Base-by-base conservation (phyloP, 2,888 invertebrate genomes). In the Ophraella communa region DNA sequence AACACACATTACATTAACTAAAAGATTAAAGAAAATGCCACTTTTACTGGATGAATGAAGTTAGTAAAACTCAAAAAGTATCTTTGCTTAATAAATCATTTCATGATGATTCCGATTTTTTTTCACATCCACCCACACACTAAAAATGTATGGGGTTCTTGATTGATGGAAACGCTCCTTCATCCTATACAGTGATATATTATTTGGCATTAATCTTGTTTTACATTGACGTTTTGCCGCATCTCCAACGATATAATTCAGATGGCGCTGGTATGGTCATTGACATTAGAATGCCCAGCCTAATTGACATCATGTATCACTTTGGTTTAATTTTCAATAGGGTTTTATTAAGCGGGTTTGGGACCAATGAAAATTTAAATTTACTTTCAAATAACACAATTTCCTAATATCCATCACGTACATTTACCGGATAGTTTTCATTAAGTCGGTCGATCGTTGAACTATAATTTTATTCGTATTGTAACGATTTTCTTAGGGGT, bases 131-230 rank as follows among this genome's bases (percentile, higher is more conserved):
- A n/a, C n/a, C n/a, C n/a, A n/a, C 44, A 53, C 44, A 53, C 52
- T 17, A 53, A n/a, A n/a, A 30, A 63, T 47, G 53, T 54, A 52
- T 57, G 30, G 30, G 47, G n/a, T 57, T 14, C 58, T n/a, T 54
- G 64, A 64, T 64, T 64, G 64, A 64, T 64, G 58, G 44, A 33
- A 66, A 59, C 53, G 53, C 39, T 51, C 39, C 42, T 21, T 55
- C 14, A 39, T 17, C n/a, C 47, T 47, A 44, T 18, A 4, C 57
- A 53, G 62, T 66, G 62, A 63, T 63, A 45, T 52, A 59, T 60
- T 42, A 55, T 23, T 51, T 42, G 45, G 35, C 64, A 47, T 54
- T 64, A 39, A 59, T 59, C 53, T 53, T 47, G 10, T 53, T 59
- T 57, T 23, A 53, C 58, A 64, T 64, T 64, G 64, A 64, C 52